These are phyloP conservation scores for Danionella cerebrum DNA, from an alignment of 2,113 vertebrate species.

Conservation along the genomic window DNA sequence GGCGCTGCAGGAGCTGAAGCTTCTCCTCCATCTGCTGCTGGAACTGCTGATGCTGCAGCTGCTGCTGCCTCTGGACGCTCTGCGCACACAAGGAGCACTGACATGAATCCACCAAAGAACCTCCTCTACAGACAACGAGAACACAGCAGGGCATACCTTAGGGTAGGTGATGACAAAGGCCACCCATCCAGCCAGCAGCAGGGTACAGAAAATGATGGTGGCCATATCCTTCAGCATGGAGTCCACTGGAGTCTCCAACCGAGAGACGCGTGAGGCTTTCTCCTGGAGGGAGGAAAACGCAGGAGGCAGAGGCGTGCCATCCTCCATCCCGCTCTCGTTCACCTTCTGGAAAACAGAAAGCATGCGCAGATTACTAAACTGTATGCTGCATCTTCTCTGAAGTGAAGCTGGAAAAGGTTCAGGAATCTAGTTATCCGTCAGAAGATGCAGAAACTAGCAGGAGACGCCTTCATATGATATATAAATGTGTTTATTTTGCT, in stretches of 20 bases:
- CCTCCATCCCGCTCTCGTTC: slow-evolving; percentile 75
- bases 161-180: slow-evolving; percentile 96
- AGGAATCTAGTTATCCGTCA: no score
- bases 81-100: no score
- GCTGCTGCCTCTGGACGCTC: slow-evolving; percentile 85
- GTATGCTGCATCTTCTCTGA: no score
- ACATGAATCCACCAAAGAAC: background rate
- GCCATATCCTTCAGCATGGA: slow-evolving; percentile 93
- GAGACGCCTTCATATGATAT: no score
- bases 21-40: slow-evolving; percentile 87
- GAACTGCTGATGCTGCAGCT: slow-evolving; percentile 86
- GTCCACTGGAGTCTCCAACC: slow-evolving; percentile 79
- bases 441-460: no score
- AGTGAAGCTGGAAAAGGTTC: no score
- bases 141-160: slow-evolving; percentile 63
- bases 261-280: slow-evolving; percentile 49
- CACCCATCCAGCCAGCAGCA: slow-evolving; percentile 91
- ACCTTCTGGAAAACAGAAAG: slow-evolving; percentile 64
- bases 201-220: slow-evolving; percentile 90
- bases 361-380: no score
- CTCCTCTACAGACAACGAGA: no score
- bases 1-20: slow-evolving; percentile 82
- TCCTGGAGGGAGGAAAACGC: slow-evolving; percentile 74
- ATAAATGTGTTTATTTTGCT: no score
- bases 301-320: slow-evolving; percentile 51